These are phyloP conservation scores for Callaeas wilsoni DNA, from an alignment of 2,113 vertebrate species.

Conservation along the genomic window DNA sequence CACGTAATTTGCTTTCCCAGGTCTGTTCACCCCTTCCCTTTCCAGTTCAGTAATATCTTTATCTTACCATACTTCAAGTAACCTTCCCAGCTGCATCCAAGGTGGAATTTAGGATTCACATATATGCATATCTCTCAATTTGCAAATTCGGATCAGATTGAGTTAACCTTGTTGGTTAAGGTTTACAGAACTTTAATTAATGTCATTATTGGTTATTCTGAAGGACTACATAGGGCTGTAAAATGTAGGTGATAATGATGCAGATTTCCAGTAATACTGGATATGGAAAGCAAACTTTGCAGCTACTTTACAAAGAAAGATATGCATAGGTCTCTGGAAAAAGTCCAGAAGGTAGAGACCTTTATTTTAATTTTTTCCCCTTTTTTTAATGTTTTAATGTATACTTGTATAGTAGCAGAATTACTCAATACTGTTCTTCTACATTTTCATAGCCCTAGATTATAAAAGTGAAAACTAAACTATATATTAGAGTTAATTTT, in stretches of 20 bases:
- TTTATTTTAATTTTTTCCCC: background rate
- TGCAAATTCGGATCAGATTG: background rate
- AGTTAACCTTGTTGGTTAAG: slow-evolving; percentile 55
- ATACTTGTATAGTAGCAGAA: background rate
- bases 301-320: background rate
- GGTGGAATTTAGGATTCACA: background rate
- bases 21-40: background rate
- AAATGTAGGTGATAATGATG: slow-evolving; percentile 39
- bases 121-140: background rate
- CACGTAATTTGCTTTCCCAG: background rate
- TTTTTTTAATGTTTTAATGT: background rate
- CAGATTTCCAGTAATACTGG: background rate
- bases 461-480: slow-evolving; percentile 31
- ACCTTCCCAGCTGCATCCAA: background rate
- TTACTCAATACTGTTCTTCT: background rate
- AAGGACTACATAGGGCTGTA: slow-evolving; percentile 58
- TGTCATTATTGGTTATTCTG: slow-evolving; percentile 51
- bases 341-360: background rate
- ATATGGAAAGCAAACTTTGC: background rate
- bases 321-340: background rate
- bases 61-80: slow-evolving; percentile 7
- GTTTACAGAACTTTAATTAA: slow-evolving; percentile 31
- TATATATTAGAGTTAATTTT: slow-evolving; percentile 64
- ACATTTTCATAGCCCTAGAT: slow-evolving; percentile 55
- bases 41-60: background rate